Percentiles rank a stretch among this genome's conserved stretches.
Conservation (phyloP, 1,140 invertebrate genomes). For the Drosophila bifasciata region DNA sequence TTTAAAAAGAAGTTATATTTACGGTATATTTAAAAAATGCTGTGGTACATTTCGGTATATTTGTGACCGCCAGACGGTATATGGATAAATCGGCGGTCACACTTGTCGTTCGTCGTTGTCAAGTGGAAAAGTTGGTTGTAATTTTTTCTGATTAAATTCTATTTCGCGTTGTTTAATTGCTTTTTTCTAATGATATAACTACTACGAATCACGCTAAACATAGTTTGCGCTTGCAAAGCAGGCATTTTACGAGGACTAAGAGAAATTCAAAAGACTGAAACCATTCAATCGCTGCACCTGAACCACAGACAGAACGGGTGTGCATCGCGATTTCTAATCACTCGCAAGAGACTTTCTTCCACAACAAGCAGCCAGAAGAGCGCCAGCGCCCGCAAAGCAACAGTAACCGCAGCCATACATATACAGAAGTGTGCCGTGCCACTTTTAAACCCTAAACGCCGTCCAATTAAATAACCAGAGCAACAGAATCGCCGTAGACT, state of each 20-base stretch:
- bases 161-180: slow-evolving; percentile 69
- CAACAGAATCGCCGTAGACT: slow-evolving; percentile 25
- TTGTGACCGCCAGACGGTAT: no score
- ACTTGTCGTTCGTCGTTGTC: slow-evolving; percentile 74
- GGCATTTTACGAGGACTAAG: slow-evolving; percentile 49
- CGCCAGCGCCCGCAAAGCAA: slow-evolving; percentile 42
- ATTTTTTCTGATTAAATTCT: slow-evolving; percentile 65
- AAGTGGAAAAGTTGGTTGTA: slow-evolving; percentile 67
- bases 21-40: no score
- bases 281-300: slow-evolving; percentile 29
- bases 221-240: slow-evolving; percentile 53
- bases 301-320: slow-evolving; percentile 24
- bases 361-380: slow-evolving; percentile 33
- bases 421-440: slow-evolving; percentile 47
- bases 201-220: slow-evolving; percentile 38
- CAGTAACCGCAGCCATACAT: slow-evolving; percentile 31
- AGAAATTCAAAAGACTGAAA: slow-evolving; percentile 70
- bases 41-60: no score
- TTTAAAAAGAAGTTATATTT: no score
- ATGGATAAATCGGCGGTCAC: no score
- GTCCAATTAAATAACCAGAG: slow-evolving; percentile 51
- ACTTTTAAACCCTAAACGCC: slow-evolving; percentile 40
- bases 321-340: slow-evolving; percentile 72
- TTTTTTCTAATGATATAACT: slow-evolving; percentile 54
- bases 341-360: slow-evolving; percentile 72